Base-by-base conservation (phyloP, 2,113 vertebrate species). In the Aplodontia rufa region DNA sequence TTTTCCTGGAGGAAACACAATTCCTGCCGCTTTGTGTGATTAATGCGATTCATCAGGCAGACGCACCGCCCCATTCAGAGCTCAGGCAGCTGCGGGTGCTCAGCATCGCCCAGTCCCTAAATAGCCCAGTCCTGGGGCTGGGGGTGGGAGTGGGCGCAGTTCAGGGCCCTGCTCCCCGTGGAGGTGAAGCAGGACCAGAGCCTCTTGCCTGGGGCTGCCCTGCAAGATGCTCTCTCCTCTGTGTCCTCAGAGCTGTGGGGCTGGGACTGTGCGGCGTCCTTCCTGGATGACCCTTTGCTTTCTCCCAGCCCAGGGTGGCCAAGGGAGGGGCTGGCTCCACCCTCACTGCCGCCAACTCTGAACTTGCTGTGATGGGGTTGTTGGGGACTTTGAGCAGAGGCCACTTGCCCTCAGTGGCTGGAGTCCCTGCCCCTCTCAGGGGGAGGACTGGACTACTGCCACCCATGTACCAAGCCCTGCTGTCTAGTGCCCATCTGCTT, bases 271-370 rank as follows among this genome's bases (percentile, higher is more conserved):
- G 6, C 22, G 37, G 62, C 37, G 14, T 5, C 64, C 4, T 17
- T 10, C 3, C 0, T 0, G 28, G 49, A 24, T 3, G 35, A 20
- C 0, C 16, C 11, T n/a, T 37, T 13, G 24, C 78, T 24, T 1
- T 3, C 0, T n/a, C 72, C 51, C 14, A 5, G 47, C 28, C 26
- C 0, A 4, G 30, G 16, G 26, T 66, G 24, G 16, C 40, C 26
- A 0, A 37, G 75, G 28, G 40, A 35, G 22, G 37, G 9, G 4
- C 0, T 4, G 2, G 14, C 11, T 53, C 28, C 8, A 10, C 35
- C 5, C 12, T 22, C 0, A 2, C 5, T 8, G 1, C 58, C 5
- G 10, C 12, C n/a, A 4, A 1, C 35, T 26, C 7, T 35, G 47
- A 1, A 6, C 16, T 13, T 12, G 40, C 9, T 4, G 6, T 2